Evolutionary conservation across 2,113 vertebrate genomes (phyloP).

Genomic region (Lamprologus lemairii): DNA sequence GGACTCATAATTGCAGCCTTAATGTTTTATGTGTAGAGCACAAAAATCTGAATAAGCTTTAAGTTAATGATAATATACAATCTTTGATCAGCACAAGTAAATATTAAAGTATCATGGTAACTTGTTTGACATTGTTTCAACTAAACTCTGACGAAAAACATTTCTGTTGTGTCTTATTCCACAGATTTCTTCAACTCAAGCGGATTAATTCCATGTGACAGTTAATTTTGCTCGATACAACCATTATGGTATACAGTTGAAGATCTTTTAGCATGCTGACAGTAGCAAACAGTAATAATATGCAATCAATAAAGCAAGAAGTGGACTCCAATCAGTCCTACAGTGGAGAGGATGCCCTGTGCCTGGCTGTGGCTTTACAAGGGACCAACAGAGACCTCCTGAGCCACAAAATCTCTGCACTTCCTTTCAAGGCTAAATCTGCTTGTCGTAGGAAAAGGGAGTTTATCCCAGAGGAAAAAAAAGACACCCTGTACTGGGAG

Average conservation of each 20-base stretch:
- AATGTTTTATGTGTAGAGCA: neutral
- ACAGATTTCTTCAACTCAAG: slow-evolving; percentile 29
- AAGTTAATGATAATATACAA: fast-evolving
- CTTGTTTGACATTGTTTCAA: neutral
- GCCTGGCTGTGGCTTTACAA: slow-evolving; percentile 75
- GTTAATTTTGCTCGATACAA: neutral
- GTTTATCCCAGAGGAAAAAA: slow-evolving; percentile 95
- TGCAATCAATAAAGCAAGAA: slow-evolving; percentile 92
- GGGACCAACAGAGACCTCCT: slow-evolving; percentile 62
- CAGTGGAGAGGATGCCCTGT: slow-evolving; percentile 75
- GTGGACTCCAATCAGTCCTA: slow-evolving; percentile 69
- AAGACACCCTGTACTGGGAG: slow-evolving; percentile 94
- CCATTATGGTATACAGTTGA: slow-evolving; percentile 31
- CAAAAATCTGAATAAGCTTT: neutral
- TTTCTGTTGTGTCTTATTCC: neutral
- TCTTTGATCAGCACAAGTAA: neutral
- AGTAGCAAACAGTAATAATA: slow-evolving; percentile 63
- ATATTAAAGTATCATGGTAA: neutral
- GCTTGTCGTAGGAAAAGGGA: slow-evolving; percentile 86
- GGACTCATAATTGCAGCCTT: neutral
- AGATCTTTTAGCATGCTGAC: slow-evolving; percentile 9
- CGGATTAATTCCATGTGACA: neutral
- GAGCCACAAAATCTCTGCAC: slow-evolving; percentile 30
- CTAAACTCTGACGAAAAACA: neutral
- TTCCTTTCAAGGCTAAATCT: slow-evolving; percentile 73